A percentile compares a stretch with the other conserved stretches of the same genome.
These are phyloP conservation scores for Nasonovia ribisnigri DNA, from an alignment of 2,888 invertebrate genomes.

Conservation along the genomic window DNA sequence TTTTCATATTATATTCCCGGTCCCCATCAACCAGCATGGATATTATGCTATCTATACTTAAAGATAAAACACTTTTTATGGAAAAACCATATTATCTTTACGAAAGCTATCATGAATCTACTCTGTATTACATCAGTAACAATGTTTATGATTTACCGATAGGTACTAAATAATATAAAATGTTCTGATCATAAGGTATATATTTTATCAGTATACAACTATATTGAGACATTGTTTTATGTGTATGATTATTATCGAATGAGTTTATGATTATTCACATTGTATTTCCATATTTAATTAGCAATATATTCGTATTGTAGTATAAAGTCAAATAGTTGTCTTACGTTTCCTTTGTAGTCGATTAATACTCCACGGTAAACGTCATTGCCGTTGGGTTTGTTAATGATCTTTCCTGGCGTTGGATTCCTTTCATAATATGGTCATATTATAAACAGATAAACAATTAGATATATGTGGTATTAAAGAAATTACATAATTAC, in stretches of 20 bases:
- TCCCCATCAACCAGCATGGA: too few species aligned
- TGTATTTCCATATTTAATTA: not conserved
- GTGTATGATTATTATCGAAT: not conserved
- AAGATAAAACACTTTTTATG: not conserved
- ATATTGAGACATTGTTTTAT: not conserved
- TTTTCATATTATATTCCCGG: too few species aligned
- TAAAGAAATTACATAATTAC: too few species aligned
- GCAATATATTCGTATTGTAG: not conserved
- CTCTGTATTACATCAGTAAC: not conserved
- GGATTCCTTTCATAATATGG: slow-evolving; percentile 67
- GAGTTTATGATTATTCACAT: not conserved
- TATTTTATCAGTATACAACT: not conserved
- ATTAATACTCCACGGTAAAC: slow-evolving; percentile 74
- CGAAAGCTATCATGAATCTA: not conserved
- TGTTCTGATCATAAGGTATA: not conserved
- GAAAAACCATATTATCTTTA: not conserved
- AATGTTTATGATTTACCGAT: not conserved
- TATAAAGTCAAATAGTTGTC: not conserved
- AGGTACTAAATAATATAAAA: not conserved
- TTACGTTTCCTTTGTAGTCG: slow-evolving; percentile 71
- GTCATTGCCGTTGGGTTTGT: slow-evolving; percentile 73
- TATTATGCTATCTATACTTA: not conserved
- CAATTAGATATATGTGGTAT: not conserved
- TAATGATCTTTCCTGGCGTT: slow-evolving; percentile 73
- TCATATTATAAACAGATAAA: not conserved